These are phyloP conservation scores for Echeneis naucrates DNA, from an alignment of 2,797 vertebrate genomes.

Conservation along the genomic window DNA sequence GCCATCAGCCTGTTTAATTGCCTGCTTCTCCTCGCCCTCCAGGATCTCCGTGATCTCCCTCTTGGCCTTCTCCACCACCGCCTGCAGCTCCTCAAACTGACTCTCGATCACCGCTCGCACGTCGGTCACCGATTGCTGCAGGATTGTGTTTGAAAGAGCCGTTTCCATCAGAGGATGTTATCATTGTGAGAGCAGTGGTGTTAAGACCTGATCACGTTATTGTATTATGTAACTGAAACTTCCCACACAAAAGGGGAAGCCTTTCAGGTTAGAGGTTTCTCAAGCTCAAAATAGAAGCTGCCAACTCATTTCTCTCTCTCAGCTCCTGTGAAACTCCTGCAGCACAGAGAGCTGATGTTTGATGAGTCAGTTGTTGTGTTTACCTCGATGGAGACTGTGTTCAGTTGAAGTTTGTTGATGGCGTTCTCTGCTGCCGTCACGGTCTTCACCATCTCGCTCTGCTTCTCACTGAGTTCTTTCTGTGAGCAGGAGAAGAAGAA, in stretches of 20 bases:
- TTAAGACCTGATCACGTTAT: neutral
- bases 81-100: slow-evolving; percentile 85
- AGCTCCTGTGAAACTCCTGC: slow-evolving; percentile 3
- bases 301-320: rapidly evolving
- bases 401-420: slow-evolving; percentile 87
- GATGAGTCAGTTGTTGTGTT: neutral
- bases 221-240: neutral
- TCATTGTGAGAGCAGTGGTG: neutral
- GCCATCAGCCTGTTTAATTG: slow-evolving; percentile 85
- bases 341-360: neutral
- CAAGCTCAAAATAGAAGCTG: slow-evolving; percentile 21
- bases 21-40: slow-evolving; percentile 86
- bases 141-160: neutral
- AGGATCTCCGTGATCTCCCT: slow-evolving; percentile 83
- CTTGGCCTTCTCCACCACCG: slow-evolving; percentile 81
- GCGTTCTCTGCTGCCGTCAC: slow-evolving; percentile 86
- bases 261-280: neutral
- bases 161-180: neutral
- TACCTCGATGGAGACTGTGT: slow-evolving; percentile 87
- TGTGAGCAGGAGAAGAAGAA: slow-evolving; percentile 44
- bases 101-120: slow-evolving; percentile 81
- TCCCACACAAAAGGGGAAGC: slow-evolving; percentile 29
- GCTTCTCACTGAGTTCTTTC: slow-evolving; percentile 83
- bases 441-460: slow-evolving; percentile 83
- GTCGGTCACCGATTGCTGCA: slow-evolving; percentile 83